Evolutionary conservation across 1,140 invertebrate genomes (phyloP).

Genomic region (Drosophila nasuta): DNA sequence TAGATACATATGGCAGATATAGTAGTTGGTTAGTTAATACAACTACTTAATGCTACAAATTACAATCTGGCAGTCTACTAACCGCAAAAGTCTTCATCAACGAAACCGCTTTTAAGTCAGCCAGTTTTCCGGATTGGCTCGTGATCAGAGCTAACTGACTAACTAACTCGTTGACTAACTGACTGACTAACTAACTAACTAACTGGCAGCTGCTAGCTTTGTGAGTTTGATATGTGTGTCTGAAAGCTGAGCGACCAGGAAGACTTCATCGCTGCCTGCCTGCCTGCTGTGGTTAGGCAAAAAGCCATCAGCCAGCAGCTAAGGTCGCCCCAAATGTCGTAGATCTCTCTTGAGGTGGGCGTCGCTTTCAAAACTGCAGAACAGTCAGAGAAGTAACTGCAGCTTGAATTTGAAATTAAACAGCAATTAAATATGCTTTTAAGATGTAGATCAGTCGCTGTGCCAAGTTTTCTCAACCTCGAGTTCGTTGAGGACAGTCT

Average conservation of each 20-base stretch:
- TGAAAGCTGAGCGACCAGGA: slow-evolving; percentile 57
- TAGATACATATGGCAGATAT: slow-evolving; percentile 19
- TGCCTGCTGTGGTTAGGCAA: slow-evolving; percentile 55
- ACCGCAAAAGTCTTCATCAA: slow-evolving; percentile 75
- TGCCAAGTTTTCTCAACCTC: no score
- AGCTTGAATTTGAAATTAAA: no score
- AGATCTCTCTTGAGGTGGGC: slow-evolving; percentile 6
- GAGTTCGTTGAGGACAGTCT: not conserved
- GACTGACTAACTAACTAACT: slow-evolving; percentile 32
- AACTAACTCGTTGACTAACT: slow-evolving; percentile 24
- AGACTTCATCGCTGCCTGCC: slow-evolving; percentile 34
- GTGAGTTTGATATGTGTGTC: slow-evolving; percentile 47
- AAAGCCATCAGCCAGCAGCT: slow-evolving; percentile 39
- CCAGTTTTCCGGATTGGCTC: slow-evolving; percentile 55
- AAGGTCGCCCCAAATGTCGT: slow-evolving; percentile 60
- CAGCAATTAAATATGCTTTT: no score
- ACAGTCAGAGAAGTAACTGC: not conserved
- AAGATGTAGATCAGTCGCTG: no score
- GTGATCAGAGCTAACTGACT: slow-evolving; percentile 53
- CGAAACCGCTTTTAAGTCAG: slow-evolving; percentile 36
- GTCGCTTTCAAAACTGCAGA: slow-evolving; percentile 10
- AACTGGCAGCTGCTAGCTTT: slow-evolving; percentile 28
- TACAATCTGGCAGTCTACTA: slow-evolving; percentile 60
- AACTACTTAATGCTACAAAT: slow-evolving; percentile 57
- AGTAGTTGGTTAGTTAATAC: slow-evolving; percentile 51